Base-by-base conservation (phyloP, 2,888 invertebrate genomes). In the Xestia rhomboidea region DNA sequence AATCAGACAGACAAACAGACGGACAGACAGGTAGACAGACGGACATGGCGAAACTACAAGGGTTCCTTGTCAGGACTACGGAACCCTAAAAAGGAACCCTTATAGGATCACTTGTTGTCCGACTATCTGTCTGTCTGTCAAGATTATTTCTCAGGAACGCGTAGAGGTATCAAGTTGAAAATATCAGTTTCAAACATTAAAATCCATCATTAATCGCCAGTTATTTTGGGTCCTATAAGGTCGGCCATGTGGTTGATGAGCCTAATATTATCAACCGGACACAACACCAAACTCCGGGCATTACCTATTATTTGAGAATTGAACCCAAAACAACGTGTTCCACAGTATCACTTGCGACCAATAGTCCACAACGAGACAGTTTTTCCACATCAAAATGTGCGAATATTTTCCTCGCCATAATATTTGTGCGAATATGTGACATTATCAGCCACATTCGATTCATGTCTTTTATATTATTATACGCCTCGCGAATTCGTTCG, bases 401-500 rank as follows among this genome's bases (percentile, higher is more conserved):
- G n/a, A 64, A 41, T n/a, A 41, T 41, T 51, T 54, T 46, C 24
- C 51, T 6, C 44, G 5, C 46, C 49, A 30, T 27, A 34, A 71
- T 71, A 24, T 68, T 24, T 27, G 15, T 27, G 15, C 41, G 38
- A 63, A 63, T 8, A 21, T 46, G 44, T 67, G 51, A 81, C 51
- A 49, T 54, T 80, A 82, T 68, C 63, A 46, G 68, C 44, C 57
- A 54, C 30, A 62, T 73, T 18, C 62, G n/a, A 67, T 83, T 64
- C 15, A 41, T 46, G 54, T 67, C 41, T 49, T 62, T 51, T 38
- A 66, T 71, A 66, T 71, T 57, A 57, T 67, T 46, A 67, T 10
- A 72, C 54, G 77, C 60, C 15, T 68, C 64, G 49, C 8, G 60
- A 68, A 68, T 71, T 74, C 60, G 30, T 34, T 71, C 68, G 27